phyloP scores from a whole-genome alignment of 2,888 invertebrate genomes.

The Zygothrica quintamaculata region DNA sequence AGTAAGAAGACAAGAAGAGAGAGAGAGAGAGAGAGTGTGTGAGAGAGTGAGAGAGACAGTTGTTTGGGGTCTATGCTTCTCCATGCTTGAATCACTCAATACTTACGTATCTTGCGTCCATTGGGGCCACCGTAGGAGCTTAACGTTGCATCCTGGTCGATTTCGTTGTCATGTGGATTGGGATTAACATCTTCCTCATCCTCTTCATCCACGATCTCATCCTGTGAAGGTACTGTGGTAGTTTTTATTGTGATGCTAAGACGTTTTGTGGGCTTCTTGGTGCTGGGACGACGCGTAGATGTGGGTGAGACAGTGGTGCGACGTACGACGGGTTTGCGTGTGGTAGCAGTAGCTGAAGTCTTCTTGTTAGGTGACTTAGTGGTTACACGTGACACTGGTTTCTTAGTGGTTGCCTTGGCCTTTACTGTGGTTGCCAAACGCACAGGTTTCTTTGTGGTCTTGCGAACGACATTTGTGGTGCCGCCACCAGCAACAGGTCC shows the following conservation, averaged over 20 bases:
- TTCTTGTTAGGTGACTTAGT: constrained; percentile 77
- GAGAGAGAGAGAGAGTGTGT: constrained; percentile 59
- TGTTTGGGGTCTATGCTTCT: constrained; percentile 74
- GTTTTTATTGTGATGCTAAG: constrained; percentile 80
- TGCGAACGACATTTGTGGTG: constrained; percentile 64
- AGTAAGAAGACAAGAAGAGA: constrained; percentile 53
- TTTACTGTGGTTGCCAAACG: constrained; percentile 56
- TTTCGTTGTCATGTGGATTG: constrained; percentile 77
- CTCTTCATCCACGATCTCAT: constrained; percentile 81
- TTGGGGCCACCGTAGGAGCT: constrained; percentile 71
- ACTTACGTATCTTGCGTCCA: constrained; percentile 84
- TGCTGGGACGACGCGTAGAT: constrained; percentile 84
- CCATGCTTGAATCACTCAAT: constrained; percentile 60
- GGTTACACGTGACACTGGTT: constrained; percentile 79
- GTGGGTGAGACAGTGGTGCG: constrained; percentile 81
- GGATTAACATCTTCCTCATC: constrained; percentile 82
- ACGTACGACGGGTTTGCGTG: constrained; percentile 74
- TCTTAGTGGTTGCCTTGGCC: constrained; percentile 82
- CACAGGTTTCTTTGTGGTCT: constrained; percentile 79
- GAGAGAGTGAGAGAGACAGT: constrained; percentile 69
- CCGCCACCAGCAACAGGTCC: constrained; percentile 37
- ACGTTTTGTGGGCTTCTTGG: constrained; percentile 77
- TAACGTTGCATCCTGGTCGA: constrained; percentile 70
- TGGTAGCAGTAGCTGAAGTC: constrained; percentile 78
- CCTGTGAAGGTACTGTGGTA: constrained; percentile 72